These are phyloP conservation scores for Antitype chi DNA, from an alignment of 2,888 invertebrate genomes.

Conservation along the genomic window DNA sequence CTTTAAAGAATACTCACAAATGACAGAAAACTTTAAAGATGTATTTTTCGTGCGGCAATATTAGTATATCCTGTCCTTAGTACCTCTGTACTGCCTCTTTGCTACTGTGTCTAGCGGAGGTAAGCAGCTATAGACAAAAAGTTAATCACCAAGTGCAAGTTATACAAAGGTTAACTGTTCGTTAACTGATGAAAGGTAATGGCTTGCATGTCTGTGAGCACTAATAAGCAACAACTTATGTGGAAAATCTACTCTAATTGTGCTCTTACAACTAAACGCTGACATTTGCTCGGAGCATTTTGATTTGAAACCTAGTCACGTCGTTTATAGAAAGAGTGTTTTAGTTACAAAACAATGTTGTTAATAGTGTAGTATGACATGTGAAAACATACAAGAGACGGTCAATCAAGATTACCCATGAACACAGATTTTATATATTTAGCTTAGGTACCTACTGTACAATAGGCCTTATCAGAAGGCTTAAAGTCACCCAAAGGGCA, in stretches of 20 bases:
- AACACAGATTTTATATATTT: not conserved
- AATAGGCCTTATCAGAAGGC: no score
- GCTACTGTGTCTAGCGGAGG: not conserved
- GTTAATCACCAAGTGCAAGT: not conserved
- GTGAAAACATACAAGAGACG: not conserved
- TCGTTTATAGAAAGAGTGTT: not conserved
- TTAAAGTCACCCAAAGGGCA: no score
- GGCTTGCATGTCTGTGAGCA: not conserved
- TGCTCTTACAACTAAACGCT: conserved; percentile 14
- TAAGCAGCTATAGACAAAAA: not conserved
- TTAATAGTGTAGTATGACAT: not conserved
- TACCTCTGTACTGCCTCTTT: not conserved
- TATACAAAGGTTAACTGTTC: not conserved
- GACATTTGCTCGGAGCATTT: not conserved
- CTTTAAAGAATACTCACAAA: not conserved
- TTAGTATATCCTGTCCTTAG: not conserved
- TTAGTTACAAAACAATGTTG: not conserved
- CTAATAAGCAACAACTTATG: not conserved
- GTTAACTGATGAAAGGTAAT: not conserved
- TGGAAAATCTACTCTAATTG: conserved; percentile 6
- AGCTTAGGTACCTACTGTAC: not conserved
- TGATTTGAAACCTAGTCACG: conserved; percentile 22
- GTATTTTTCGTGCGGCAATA: not conserved
- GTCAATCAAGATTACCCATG: not conserved
- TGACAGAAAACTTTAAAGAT: not conserved